Evolutionary conservation across 2,113 vertebrate species (phyloP), one percentile per base, ranked within the genome.

Genomic region (Serilophus lunatus): DNA sequence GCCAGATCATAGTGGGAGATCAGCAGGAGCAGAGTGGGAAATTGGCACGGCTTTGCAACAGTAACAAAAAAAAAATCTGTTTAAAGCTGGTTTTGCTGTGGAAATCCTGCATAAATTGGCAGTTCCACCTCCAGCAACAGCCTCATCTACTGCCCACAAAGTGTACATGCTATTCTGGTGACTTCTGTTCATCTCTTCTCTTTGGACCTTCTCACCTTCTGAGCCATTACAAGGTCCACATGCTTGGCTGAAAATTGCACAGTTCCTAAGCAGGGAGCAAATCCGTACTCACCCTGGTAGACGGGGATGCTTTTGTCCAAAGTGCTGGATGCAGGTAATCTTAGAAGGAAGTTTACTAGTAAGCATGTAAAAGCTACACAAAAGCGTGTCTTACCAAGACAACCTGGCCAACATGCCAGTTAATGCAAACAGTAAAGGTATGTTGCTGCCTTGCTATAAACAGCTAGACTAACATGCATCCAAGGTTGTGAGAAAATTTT

Each of bases 171-270:
- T 45, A 15, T 24, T 54, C 29, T 15, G 23, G 23, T 74, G 38
- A 17, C 35, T 14, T 63, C 44, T 22, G 33, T 53, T 40, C 1
- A 0, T 47, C 64, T 59, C 20, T n/a, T 38, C 31, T 51, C 18
- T 45, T 16, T 66, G 28, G 18, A 45, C 26, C 36, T 66, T 23
- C 31, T 61, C 16, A 9, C 19, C 35, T 80, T 50, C 38, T 35
- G 11, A 59, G 79, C 24, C 11, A 3, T 35, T 6, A 1, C 1
- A 4, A 80, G 23, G 14, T 60, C 17, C n/a, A 33, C 4, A 1
- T 29, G 35, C 20, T n/a, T 0, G 0, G 28, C 31, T 42, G n/a
- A 29, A 29, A 16, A 8, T 69, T 40, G 50, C n/a, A 31, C 4
- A 22, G 47, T 47, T 25, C 17, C 15, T 24, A 24, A 56, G 26